phyloP scores from a whole-genome alignment of 2,797 vertebrate genomes.

The Halcyon leucocephala region DNA sequence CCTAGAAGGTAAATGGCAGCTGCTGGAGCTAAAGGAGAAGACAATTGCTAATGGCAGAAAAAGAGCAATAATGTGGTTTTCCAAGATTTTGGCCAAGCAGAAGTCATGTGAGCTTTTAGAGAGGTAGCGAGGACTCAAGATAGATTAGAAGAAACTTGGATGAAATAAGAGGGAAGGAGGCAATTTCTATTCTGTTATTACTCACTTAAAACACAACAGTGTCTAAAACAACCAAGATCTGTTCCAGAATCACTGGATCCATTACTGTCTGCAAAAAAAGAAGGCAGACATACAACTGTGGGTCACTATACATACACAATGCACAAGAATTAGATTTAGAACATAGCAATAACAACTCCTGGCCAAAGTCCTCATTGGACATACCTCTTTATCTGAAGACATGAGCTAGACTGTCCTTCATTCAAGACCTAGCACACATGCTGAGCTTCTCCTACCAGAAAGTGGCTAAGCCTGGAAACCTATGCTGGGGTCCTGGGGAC shows the following conservation, averaged over 20 bases:
- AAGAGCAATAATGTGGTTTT: not conserved
- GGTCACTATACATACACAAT: not conserved
- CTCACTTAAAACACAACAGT: not conserved
- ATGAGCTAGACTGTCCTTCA: not conserved
- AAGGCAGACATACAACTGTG: not conserved
- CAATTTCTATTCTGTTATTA: not conserved
- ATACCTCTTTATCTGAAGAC: not conserved
- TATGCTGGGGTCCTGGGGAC: not conserved
- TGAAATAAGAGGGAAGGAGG: not conserved
- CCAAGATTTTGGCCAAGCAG: not conserved
- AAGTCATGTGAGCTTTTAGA: not conserved
- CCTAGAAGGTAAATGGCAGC: not conserved
- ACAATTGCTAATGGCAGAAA: not conserved
- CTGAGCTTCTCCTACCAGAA: not conserved
- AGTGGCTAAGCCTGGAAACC: not conserved
- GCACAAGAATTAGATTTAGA: not conserved
- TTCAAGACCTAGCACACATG: not conserved
- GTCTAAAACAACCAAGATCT: not conserved
- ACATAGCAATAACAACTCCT: not conserved
- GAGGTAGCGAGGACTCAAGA: not conserved
- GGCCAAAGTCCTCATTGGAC: not conserved
- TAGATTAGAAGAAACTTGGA: not conserved
- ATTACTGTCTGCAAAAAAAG: not conserved
- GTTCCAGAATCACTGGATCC: not conserved
- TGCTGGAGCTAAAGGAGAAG: not conserved